Conservation (phyloP, 2,888 invertebrate species). For the Germaria angustata region DNA sequence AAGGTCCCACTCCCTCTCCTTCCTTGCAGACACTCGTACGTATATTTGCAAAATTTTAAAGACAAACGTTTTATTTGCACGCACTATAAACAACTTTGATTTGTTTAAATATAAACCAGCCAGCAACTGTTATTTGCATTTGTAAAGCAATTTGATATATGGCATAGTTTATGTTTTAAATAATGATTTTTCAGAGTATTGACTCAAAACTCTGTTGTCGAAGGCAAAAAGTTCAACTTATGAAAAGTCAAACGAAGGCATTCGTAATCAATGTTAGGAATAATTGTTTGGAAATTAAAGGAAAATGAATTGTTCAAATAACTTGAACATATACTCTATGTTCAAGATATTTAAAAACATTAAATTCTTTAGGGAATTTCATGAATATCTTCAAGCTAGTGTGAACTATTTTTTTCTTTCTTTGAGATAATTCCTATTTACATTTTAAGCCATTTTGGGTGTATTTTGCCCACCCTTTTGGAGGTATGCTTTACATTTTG, state of each 20-base stretch:
- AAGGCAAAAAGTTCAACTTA: not conserved
- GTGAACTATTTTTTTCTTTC: not conserved
- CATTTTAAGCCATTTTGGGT: not conserved
- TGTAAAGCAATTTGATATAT: not conserved
- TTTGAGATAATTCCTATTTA: not conserved
- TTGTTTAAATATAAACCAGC: conserved; percentile 1
- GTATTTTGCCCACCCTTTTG: conserved; percentile 6
- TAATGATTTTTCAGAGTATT: not conserved
- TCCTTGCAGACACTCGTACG: not conserved
- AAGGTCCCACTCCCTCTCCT: not conserved
- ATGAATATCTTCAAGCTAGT: too few relatives aligned
- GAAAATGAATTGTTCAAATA: too few relatives aligned
- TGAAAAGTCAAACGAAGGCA: not conserved
- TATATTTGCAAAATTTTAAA: conserved; percentile 20
- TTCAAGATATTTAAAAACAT: too few relatives aligned
- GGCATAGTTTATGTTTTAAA: not conserved
- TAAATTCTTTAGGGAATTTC: too few relatives aligned
- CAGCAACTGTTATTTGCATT: not conserved
- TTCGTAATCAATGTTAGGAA: not conserved
- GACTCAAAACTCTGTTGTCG: not conserved
- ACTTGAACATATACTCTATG: too few relatives aligned
- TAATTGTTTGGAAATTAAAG: too few relatives aligned
- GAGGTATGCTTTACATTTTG: conserved; percentile 21
- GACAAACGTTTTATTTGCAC: conserved; percentile 66
- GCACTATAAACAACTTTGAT: conserved; percentile 54